Evolutionary conservation across 2,797 vertebrate genomes (phyloP), one percentile per base, ranked within the genome.

Genomic region (Pipistrellus nathusii): DNA sequence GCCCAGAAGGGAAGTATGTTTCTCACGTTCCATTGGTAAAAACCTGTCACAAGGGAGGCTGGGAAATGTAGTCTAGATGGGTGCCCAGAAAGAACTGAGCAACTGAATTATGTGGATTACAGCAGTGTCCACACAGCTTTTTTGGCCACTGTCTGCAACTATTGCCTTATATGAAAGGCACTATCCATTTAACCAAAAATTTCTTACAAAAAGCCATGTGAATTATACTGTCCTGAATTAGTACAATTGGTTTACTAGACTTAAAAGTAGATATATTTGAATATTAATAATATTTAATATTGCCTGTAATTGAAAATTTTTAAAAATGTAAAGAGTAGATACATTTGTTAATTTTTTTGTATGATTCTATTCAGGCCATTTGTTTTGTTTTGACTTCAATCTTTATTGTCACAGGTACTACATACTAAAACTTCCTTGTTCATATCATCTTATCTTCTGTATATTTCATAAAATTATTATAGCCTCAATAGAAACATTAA

Each of bases 381-480:
- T 77, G 20, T 76, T 89, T 86, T 88, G 4, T 75, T 81, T 78
- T 27, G n/a, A 90, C 66, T 89, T 75, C 59, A 23, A 41, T 51
- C 18, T 83, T 94, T 78, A 78, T 69, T 69, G 66, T 51, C 38
- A 46, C 17, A 68, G 30, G 3, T 83, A 48, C 78, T 57, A 72
- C 68, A 85, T 62, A 77, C 25, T 35, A 53, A 82, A 35, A 69
- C 35, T 86, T 85, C n/a, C 8, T 27, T 12, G 15, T 87, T 95
- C 44, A 64, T 75, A 32, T 21, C 38, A 76, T 77, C 20, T 69
- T 51, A 84, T 51, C 12, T 85, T 32, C 57, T 57, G 9, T n/a
- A 51, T 21, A 69, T 77, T 92, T 96, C 41, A 62, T 71, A 90
- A 72, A 90, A 82, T 66, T 88, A n/a, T 38, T 72, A 27, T 17